Evolutionary conservation across 2,797 vertebrate genomes (phyloP), one percentile per base, ranked within the genome.

Genomic region (Oreortyx pictus): DNA sequence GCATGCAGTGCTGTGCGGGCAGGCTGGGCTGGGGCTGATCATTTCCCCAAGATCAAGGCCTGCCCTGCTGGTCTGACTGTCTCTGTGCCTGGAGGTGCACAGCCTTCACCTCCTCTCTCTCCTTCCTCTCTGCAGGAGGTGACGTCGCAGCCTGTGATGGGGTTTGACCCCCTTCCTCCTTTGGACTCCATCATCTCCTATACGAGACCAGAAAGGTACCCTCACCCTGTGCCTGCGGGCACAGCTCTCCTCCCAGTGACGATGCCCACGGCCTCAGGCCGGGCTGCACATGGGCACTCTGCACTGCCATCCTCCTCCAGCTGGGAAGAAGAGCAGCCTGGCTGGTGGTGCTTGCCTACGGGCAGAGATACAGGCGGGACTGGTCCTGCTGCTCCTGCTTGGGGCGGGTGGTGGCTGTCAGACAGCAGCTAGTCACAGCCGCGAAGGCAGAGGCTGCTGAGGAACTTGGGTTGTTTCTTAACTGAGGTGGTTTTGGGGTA

Each of bases 81-180:
- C 46, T 59, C 29, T 1, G 0, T 33, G 52, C 5, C 12, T 47
- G 19, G 25, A 60, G 39, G 37, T 5, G 9, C 0, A 5, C 52
- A 62, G 59, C 67, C 46, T 39, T 84, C 89, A 50, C 73, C 12
- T 46, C 31, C 60, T 22, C 13, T 18, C 75, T 87, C 17, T 83
- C 49, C 73, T 70, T 61, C 50, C 82, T 19, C 44, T 47, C 70
- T 9, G 7, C 96, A 99, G 99, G 99, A 99, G 41, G 98, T 99
- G 96, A 99, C 98, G 60, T 98, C 98, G 18, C 99, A 99, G 95
- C 98, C 99, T 23, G 97, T 99, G 93, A 98, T 99, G 98, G 98
- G 98, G 7, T 99, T 99, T 17, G 99, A 99, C 93, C 99, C 99
- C 6, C 97, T 99, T 12, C 99, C 99, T 62, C 99, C 99, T 3